Percentiles rank a stretch among this genome's conserved stretches.
Evolutionary conservation across 2,888 invertebrate genomes (phyloP).

Genomic region (Dasypogon diadema): DNA sequence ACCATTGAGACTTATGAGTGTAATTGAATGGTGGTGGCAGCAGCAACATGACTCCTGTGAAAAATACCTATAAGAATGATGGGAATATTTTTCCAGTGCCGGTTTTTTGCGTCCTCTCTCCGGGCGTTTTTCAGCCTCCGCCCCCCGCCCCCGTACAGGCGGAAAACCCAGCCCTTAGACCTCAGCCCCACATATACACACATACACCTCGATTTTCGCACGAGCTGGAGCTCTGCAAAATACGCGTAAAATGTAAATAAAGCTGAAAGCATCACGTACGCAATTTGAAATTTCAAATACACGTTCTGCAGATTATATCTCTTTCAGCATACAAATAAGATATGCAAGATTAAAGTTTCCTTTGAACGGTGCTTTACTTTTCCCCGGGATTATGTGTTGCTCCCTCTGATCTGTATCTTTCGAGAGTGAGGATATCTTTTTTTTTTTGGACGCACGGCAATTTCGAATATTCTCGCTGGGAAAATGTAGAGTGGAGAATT

Average conservation of each 20-base stretch:
- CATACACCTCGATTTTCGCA: background rate
- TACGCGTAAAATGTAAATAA: slow-evolving; percentile 44
- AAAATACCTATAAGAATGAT: background rate
- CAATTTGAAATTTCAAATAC: slow-evolving; percentile 44
- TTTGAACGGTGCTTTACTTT: slow-evolving; percentile 39
- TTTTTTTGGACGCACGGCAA: background rate
- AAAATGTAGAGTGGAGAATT: background rate
- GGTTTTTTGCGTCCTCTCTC: background rate
- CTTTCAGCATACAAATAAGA: slow-evolving; percentile 39
- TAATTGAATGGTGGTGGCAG: slow-evolving; percentile 8
- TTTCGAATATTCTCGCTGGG: no score
- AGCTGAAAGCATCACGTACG: slow-evolving; percentile 43
- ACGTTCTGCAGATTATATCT: slow-evolving; percentile 38
- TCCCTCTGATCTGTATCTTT: slow-evolving; percentile 7
- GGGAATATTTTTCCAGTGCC: slow-evolving; percentile 13
- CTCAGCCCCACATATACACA: no score
- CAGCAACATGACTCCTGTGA: background rate
- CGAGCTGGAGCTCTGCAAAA: slow-evolving; percentile 8
- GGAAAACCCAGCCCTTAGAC: background rate
- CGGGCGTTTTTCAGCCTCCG: background rate
- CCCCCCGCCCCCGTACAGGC: no score
- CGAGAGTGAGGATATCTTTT: background rate
- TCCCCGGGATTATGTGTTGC: slow-evolving; percentile 6
- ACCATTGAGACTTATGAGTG: slow-evolving; percentile 8
- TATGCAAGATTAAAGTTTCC: slow-evolving; percentile 45